These are phyloP conservation scores for Battus philenor DNA, from an alignment of 1,140 invertebrate species.

Conservation along the genomic window DNA sequence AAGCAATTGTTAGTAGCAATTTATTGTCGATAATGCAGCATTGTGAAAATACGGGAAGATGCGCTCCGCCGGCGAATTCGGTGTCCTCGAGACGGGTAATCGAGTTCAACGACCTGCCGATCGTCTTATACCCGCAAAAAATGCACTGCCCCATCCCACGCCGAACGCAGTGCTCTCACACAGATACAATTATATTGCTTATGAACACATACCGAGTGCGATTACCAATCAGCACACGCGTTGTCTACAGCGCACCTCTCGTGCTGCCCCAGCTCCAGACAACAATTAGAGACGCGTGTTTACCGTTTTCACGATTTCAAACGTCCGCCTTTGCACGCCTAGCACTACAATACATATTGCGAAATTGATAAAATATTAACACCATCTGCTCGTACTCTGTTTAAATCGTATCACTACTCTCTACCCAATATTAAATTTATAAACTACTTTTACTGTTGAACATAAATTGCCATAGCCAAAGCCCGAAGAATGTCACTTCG, in stretches of 20 bases:
- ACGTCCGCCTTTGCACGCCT: slow-evolving; percentile 1
- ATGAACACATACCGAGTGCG: slow-evolving; percentile 34
- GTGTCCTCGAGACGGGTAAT: slow-evolving; percentile 59
- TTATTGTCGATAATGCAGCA: slow-evolving; percentile 25
- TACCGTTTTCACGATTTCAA: slow-evolving; percentile 23
- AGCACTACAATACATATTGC: no score
- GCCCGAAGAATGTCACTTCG: no score
- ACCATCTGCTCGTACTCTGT: no score
- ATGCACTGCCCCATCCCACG: slow-evolving; percentile 69
- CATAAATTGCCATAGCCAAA: no score
- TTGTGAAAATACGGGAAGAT: slow-evolving; percentile 39
- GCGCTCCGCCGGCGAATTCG: slow-evolving; percentile 60
- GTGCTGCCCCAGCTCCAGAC: slow-evolving; percentile 32
- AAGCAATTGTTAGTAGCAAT: no score
- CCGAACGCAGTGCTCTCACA: slow-evolving; percentile 60
- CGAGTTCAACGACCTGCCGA: slow-evolving; percentile 59
- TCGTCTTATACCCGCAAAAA: slow-evolving; percentile 70
- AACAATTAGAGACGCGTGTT: slow-evolving; percentile 41
- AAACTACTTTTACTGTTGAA: no score
- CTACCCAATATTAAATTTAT: no score
- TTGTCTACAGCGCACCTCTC: slow-evolving; percentile 41
- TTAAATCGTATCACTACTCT: no score
- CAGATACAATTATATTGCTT: slow-evolving; percentile 30
- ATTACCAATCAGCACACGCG: slow-evolving; percentile 46
- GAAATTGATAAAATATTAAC: no score